These are phyloP conservation scores for Dendrocopos noguchii DNA, from an alignment of 2,113 vertebrate genomes.

Conservation along the genomic window DNA sequence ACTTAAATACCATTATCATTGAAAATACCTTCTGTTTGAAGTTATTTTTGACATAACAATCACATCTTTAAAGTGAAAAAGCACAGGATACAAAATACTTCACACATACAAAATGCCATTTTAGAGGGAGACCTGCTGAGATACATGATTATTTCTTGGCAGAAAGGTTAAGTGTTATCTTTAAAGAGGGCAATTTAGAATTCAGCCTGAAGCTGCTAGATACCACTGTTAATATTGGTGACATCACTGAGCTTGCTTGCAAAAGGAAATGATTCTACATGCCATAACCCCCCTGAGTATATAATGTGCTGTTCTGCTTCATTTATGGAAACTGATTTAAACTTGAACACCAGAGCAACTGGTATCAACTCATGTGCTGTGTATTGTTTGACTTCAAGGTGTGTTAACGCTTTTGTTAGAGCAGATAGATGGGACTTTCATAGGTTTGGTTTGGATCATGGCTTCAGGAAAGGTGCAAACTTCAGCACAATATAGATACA, in stretches of 20 bases:
- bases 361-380: not conserved
- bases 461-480: not conserved
- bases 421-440: not conserved
- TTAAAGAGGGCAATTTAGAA: not conserved
- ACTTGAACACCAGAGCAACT: not conserved
- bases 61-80: not conserved
- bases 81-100: not conserved
- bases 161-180: not conserved
- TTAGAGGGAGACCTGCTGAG: not conserved
- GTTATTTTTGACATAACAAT: not conserved
- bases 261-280: not conserved
- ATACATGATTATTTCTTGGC: not conserved
- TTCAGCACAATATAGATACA: accelerated
- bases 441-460: not conserved
- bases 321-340: not conserved
- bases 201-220: not conserved
- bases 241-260: not conserved
- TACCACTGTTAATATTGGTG: not conserved
- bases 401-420: not conserved
- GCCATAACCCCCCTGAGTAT: not conserved
- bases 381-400: not conserved
- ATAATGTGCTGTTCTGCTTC: not conserved
- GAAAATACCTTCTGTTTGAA: not conserved
- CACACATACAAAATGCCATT: not conserved
- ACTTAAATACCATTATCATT: not conserved